Percentiles rank a stretch among this genome's conserved stretches.
Conservation (phyloP, 2,888 invertebrate genomes). For the Syritta pipiens region DNA sequence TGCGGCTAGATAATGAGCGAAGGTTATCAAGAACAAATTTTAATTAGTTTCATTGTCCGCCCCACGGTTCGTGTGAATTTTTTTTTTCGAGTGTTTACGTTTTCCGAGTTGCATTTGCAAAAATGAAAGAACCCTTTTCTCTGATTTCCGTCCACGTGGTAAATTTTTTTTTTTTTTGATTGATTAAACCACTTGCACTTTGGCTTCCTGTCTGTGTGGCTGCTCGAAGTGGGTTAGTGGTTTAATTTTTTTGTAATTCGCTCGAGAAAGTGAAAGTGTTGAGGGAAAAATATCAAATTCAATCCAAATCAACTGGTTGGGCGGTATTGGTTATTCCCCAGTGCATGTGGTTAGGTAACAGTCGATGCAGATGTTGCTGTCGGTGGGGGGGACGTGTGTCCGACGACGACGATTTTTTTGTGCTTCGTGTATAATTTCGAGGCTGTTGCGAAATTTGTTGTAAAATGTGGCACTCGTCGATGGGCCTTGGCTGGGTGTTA, state of each 20-base stretch:
- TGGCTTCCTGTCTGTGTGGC: not conserved
- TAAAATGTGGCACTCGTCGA: too few relatives aligned
- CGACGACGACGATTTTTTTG: too few relatives aligned
- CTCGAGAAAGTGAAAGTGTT: conserved; percentile 56
- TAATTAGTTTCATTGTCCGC: conserved; percentile 9
- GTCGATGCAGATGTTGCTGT: conserved; percentile 2
- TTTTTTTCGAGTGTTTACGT: too few relatives aligned
- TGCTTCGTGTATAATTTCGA: too few relatives aligned
- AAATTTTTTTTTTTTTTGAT: conserved; percentile 56
- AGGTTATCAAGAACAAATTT: conserved; percentile 20
- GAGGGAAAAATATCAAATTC: not conserved
- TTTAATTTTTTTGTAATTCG: not conserved
- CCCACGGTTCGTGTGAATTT: too few relatives aligned
- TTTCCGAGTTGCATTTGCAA: too few relatives aligned
- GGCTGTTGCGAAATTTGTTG: too few relatives aligned
- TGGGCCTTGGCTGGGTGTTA: too few relatives aligned
- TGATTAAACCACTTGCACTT: not conserved
- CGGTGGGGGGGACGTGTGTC: not conserved
- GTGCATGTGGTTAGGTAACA: conserved; percentile 38
- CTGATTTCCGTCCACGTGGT: conserved; percentile 74
- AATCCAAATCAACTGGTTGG: conserved; percentile 46
- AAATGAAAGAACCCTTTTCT: too few relatives aligned
- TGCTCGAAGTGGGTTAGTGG: conserved; percentile 34
- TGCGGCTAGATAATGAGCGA: not conserved
- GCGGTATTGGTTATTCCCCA: conserved; percentile 25